These are phyloP conservation scores for Acromyrmex heyeri DNA, from an alignment of 1,140 invertebrate genomes.

Conservation along the genomic window DNA sequence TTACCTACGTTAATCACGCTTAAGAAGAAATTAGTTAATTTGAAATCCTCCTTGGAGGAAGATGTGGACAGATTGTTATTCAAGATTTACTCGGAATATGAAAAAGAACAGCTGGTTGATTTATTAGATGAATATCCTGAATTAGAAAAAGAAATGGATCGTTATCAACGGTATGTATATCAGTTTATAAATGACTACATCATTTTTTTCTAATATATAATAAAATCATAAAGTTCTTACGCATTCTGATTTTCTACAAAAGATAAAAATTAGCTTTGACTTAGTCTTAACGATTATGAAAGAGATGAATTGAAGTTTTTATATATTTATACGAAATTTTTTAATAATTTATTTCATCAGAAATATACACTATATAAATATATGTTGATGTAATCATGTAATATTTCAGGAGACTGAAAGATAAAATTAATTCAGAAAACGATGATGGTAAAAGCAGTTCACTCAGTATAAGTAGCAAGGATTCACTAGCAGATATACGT, in stretches of 20 bases:
- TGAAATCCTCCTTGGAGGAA: slow-evolving; percentile 80
- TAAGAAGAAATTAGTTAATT: slow-evolving; percentile 85
- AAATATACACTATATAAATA: neutral
- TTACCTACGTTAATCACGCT: slow-evolving; percentile 88
- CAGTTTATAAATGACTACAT: slow-evolving; percentile 29
- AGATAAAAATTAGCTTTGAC: slow-evolving; percentile 21
- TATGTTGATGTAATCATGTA: neutral
- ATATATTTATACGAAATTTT: neutral
- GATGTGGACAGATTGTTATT: slow-evolving; percentile 85
- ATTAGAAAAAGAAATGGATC: slow-evolving; percentile 80
- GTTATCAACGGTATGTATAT: slow-evolving; percentile 74
- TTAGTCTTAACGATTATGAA: neutral
- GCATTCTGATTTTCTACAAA: neutral
- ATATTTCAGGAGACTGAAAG: slow-evolving; percentile 52
- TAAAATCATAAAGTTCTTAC: neutral
- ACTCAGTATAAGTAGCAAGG: neutral
- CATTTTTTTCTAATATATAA: neutral
- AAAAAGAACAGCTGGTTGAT: slow-evolving; percentile 84
- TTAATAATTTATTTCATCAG: neutral
- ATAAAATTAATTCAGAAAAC: slow-evolving; percentile 6
- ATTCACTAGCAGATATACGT: neutral
- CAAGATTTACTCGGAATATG: slow-evolving; percentile 88
- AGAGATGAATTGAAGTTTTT: slow-evolving; percentile 1
- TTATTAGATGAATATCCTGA: slow-evolving; percentile 82
- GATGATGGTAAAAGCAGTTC: neutral